Percentiles rank a stretch among this genome's conserved stretches.
Conservation (phyloP, 2,113 vertebrate genomes). For the Ochotona princeps region DNA sequence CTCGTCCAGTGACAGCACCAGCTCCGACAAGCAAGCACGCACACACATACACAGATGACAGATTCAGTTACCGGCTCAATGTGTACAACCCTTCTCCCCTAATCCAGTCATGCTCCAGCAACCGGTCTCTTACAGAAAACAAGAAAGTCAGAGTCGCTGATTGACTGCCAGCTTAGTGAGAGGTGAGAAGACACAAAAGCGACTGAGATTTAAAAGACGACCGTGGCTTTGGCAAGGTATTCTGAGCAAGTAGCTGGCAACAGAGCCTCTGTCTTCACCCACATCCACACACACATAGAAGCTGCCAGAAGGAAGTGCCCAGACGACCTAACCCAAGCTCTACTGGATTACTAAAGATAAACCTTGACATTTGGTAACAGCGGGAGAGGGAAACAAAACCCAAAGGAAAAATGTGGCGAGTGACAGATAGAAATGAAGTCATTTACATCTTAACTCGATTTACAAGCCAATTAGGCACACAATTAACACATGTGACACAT, state of each 20-base stretch:
- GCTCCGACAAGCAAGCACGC: neutral
- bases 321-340: neutral
- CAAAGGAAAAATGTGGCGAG: neutral
- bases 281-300: neutral
- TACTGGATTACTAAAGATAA: neutral
- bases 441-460: neutral
- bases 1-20: neutral
- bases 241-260: neutral
- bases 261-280: neutral
- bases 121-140: neutral
- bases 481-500: neutral
- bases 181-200: neutral
- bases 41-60: neutral
- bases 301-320: neutral
- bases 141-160: constrained; percentile 22
- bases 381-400: neutral
- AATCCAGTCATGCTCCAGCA: neutral
- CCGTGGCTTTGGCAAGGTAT: neutral
- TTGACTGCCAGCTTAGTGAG: neutral
- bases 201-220: neutral
- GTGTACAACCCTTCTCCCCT: neutral
- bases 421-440: constrained; percentile 5
- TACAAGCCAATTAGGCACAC: neutral
- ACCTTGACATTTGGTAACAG: neutral
- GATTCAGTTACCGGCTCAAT: neutral